Percentiles rank a stretch among this genome's conserved stretches.
Evolutionary conservation across 2,797 vertebrate species (phyloP).

Genomic region (Myotis vivesi): DNA sequence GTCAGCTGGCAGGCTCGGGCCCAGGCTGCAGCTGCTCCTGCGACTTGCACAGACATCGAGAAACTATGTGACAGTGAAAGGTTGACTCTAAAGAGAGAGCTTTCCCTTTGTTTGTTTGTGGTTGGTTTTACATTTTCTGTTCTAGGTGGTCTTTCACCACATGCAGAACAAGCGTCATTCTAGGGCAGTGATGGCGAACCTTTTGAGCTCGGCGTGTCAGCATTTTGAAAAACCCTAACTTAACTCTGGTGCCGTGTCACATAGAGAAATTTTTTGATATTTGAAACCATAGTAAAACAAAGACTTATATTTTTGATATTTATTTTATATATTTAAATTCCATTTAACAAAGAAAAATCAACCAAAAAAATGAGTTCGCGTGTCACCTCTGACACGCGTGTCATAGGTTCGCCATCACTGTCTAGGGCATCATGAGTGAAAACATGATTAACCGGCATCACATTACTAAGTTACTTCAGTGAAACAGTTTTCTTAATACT

Average conservation of each 20-base stretch:
- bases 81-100: not conserved
- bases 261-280: too few relatives aligned
- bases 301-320: too few relatives aligned
- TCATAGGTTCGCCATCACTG: too few relatives aligned
- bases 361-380: too few relatives aligned
- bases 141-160: not conserved
- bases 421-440: not conserved
- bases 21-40: conserved; percentile 34
- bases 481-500: not conserved
- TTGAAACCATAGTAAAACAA: too few relatives aligned
- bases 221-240: too few relatives aligned
- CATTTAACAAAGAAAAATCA: too few relatives aligned
- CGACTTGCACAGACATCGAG: not conserved
- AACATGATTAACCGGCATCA: not conserved
- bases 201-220: too few relatives aligned
- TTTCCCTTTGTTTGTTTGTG: not conserved
- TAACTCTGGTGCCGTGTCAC: too few relatives aligned
- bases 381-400: too few relatives aligned
- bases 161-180: not conserved
- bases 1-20: conserved; percentile 23
- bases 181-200: not conserved
- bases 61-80: not conserved
- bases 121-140: not conserved
- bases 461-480: not conserved
- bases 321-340: too few relatives aligned